These are phyloP conservation scores for Morone saxatilis DNA, from an alignment of 2,113 vertebrate species.

Conservation along the genomic window DNA sequence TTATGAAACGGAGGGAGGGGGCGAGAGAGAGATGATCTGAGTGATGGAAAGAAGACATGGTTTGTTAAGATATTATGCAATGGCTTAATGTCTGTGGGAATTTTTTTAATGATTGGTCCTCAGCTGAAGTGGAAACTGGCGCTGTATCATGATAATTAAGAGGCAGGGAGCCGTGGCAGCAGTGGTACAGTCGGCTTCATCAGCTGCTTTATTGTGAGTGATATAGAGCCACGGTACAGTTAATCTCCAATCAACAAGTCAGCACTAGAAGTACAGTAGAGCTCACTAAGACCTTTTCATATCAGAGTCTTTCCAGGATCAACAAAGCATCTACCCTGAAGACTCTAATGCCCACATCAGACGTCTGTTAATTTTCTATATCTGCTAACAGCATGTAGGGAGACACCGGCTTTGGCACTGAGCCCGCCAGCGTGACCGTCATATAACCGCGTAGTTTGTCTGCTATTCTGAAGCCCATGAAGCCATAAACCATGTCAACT, in stretches of 20 bases:
- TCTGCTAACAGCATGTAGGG: neutral
- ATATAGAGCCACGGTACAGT: slow-evolving; percentile 30
- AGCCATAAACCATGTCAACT: slow-evolving; percentile 25
- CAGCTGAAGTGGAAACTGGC: slow-evolving; percentile 57
- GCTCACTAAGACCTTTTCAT: slow-evolving; percentile 9
- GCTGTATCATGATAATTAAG: slow-evolving; percentile 45
- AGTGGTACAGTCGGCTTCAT: slow-evolving; percentile 15
- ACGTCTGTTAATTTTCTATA: neutral
- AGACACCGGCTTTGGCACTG: neutral
- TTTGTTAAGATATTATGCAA: slow-evolving; percentile 64
- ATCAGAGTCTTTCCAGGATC: slow-evolving; percentile 13
- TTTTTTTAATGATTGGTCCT: slow-evolving; percentile 55
- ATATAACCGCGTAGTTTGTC: slow-evolving; percentile 20
- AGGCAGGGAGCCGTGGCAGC: slow-evolving; percentile 40
- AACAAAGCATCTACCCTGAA: neutral
- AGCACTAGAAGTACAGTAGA: slow-evolving; percentile 11
- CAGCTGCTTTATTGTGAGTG: slow-evolving; percentile 45
- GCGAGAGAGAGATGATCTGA: slow-evolving; percentile 46
- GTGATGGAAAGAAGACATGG: slow-evolving; percentile 60
- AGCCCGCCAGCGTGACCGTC: neutral
- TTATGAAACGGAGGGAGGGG: slow-evolving; percentile 59
- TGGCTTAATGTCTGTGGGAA: slow-evolving; percentile 56
- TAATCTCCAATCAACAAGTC: slow-evolving; percentile 60
- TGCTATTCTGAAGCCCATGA: slow-evolving; percentile 23
- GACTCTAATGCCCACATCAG: neutral